A percentile compares a stretch with the other conserved stretches of the same genome.
Evolutionary conservation across 2,113 vertebrate species (phyloP).

Genomic region (Cheirogaleus medius): DNA sequence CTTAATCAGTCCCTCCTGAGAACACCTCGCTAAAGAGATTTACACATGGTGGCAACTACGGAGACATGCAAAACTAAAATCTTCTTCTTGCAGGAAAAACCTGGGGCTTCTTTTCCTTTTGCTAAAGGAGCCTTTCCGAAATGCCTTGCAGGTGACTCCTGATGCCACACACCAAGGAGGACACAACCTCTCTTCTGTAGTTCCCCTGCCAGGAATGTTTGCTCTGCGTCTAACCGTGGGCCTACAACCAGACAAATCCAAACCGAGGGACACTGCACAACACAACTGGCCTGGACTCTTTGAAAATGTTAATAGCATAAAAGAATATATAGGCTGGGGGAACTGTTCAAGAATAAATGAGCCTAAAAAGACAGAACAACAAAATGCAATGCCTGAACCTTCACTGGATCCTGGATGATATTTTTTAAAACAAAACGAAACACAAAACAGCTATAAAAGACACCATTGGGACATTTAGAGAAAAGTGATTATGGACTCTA

Average conservation of each 20-base stretch:
- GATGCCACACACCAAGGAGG: neutral
- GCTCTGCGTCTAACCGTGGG: neutral
- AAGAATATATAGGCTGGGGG: no score
- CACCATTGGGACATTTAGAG: no score
- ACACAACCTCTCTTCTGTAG: neutral
- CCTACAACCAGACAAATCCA: neutral
- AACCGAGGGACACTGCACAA: neutral
- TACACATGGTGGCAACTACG: neutral
- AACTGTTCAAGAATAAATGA: neutral
- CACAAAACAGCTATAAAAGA: neutral
- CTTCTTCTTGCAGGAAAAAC: neutral
- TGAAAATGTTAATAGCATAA: neutral
- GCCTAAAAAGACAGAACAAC: neutral
- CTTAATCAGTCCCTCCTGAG: no score
- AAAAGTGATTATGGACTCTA: neutral
- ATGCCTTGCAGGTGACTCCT: neutral
- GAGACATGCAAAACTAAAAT: neutral
- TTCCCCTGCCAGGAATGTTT: neutral
- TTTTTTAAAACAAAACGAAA: neutral
- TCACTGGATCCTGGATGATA: neutral
- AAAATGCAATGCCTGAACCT: neutral
- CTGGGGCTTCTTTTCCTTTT: neutral
- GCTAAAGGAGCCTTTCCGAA: neutral
- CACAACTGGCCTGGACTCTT: neutral
- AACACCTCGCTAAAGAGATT: no score